phyloP scores from a whole-genome alignment of 2,113 vertebrate species.

The Phainopepla nitens region DNA sequence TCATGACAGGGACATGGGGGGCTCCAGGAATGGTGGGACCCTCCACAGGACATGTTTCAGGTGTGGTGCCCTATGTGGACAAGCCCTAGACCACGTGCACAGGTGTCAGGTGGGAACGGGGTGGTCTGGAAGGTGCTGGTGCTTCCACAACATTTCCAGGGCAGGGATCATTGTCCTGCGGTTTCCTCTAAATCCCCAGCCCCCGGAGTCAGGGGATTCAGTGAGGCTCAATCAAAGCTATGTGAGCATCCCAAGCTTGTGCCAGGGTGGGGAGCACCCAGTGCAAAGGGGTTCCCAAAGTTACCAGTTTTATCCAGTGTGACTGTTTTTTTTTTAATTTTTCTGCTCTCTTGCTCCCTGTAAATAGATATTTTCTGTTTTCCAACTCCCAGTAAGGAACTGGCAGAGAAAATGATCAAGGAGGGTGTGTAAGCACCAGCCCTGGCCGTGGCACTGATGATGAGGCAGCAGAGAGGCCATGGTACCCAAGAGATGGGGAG shows the following conservation, averaged over 20 bases:
- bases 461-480: fast-evolving
- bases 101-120: fast-evolving
- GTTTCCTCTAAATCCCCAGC: not conserved
- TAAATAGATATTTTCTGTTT: not conserved
- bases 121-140: not conserved
- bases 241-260: not conserved
- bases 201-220: fast-evolving
- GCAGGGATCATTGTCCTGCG: not conserved
- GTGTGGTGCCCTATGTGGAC: fast-evolving
- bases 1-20: fast-evolving
- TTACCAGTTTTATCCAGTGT: not conserved
- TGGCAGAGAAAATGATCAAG: not conserved
- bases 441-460: fast-evolving
- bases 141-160: not conserved
- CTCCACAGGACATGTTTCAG: not conserved
- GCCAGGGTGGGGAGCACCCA: not conserved
- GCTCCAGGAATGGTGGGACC: not conserved
- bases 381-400: not conserved
- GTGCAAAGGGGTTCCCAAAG: not conserved
- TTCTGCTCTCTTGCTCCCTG: not conserved
- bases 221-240: not conserved
- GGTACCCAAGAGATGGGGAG: not conserved
- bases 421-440: not conserved
- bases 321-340: not conserved
- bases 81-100: not conserved